Evolutionary conservation across 30 jellyfish, hydroid and myxozoan genomes (phyloP).

Genomic region (Phacellophora camtschatica): DNA sequence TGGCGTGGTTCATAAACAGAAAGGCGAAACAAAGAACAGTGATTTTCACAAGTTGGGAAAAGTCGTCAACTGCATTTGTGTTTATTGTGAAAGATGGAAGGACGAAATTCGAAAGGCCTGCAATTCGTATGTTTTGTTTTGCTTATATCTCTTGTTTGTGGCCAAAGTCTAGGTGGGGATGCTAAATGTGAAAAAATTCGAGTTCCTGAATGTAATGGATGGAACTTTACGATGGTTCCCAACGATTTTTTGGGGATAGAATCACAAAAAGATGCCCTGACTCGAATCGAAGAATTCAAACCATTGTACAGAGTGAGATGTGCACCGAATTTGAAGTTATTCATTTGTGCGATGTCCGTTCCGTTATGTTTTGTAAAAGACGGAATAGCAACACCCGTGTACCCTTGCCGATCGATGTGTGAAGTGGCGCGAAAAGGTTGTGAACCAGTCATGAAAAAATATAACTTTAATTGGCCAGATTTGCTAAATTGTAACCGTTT

Average conservation of each 20-base stretch:
- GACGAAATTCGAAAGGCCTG: neutral
- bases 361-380: constrained; percentile 75
- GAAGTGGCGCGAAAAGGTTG: constrained; percentile 87
- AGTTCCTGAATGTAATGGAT: constrained; percentile 55
- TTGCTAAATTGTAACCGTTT: constrained; percentile 58
- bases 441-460: constrained; percentile 81
- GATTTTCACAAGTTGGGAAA: constrained; percentile 44
- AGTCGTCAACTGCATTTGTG: constrained; percentile 18
- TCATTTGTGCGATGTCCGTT: constrained; percentile 84
- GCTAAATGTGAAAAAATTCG: constrained; percentile 36
- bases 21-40: constrained; percentile 6
- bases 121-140: neutral
- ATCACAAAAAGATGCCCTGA: constrained; percentile 74
- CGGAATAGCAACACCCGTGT: constrained; percentile 78
- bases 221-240: constrained; percentile 77
- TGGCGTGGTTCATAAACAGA: neutral
- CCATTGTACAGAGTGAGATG: constrained; percentile 76
- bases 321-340: constrained; percentile 72
- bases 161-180: constrained; percentile 21
- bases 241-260: constrained; percentile 75
- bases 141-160: constrained; percentile 28
- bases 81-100: constrained; percentile 31
- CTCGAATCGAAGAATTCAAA: constrained; percentile 74
- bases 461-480: constrained; percentile 86
- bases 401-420: constrained; percentile 92